Base-by-base conservation (phyloP, 2,888 invertebrate genomes). In the Andrena minutula region DNA sequence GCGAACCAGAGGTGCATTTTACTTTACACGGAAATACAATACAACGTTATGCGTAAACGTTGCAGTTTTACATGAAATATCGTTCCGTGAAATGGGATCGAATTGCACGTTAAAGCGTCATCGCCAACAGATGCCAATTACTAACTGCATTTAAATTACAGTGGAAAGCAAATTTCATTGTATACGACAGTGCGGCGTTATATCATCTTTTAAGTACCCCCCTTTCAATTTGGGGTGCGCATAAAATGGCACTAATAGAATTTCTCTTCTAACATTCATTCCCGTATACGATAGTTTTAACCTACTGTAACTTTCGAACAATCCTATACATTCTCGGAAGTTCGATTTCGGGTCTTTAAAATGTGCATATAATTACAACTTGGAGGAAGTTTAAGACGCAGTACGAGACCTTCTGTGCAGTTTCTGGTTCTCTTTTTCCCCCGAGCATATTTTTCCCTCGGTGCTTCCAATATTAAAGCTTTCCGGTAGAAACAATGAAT, bases 311-410 rank as follows among this genome's bases (percentile, higher is more conserved):
- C 53, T 77, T 56, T 16, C n/a, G 3, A 32, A 8, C 77, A 20
- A 51, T 10, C 64, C 51, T 53, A 65, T 26, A 58, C 26, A 32
- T 32, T 20, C 28, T 6, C 32, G 5, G 60, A 28, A 47, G 28
- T 68, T 63, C 61, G 72, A 72, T 72, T 30, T 56, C 56, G 56
- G 7, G 63, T 30, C 30, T 30, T 64, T 49, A 66, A 78, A 80
- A 78, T 80, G 66, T 72, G 66, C 72, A 78, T 78, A 16, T 26
- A 49, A 72, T 64, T 72, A 58, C 61, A 58, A 73, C 2, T 80
- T 64, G 23, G 12, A 0, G 28, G 28, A 68, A 49, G 8, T 64
- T 68, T 7, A 0, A 30, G 63, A 26, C 47, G 20, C 12, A 16
- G 41, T 49, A 20, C n/a, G 51, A 53, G 60, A 61, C 47, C 47